Conservation (phyloP, 2,113 vertebrate genomes). For the Anhinga rufa region DNA sequence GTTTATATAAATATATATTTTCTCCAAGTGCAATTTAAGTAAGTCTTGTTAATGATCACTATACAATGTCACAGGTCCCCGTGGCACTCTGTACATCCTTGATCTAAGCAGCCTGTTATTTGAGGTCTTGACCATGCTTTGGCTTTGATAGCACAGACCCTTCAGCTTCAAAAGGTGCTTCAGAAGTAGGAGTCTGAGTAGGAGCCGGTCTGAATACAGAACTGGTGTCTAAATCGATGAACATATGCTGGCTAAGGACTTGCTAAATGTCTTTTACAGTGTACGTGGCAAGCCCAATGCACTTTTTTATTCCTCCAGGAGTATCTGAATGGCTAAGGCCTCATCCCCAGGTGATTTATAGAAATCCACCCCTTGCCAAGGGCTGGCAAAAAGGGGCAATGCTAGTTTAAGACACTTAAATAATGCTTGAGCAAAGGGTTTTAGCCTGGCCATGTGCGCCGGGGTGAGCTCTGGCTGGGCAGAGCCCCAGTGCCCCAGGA, state of each 20-base stretch:
- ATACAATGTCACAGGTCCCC: not conserved
- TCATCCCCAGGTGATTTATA: not conserved
- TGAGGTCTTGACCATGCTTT: not conserved
- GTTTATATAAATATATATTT: not conserved
- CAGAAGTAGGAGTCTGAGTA: not conserved
- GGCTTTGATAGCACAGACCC: slow-evolving; percentile 11
- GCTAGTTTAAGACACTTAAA: not conserved
- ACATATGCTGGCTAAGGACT: not conserved
- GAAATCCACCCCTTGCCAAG: not conserved
- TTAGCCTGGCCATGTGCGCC: accelerated
- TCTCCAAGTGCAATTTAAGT: not conserved
- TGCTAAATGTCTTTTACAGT: not conserved
- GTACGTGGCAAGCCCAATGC: not conserved
- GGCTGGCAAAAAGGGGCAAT: not conserved
- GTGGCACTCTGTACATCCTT: not conserved
- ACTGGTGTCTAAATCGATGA: not conserved
- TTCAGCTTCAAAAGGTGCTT: slow-evolving; percentile 33
- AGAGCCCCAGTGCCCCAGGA: not conserved
- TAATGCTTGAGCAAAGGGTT: not conserved
- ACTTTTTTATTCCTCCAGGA: slow-evolving; percentile 44
- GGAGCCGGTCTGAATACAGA: not conserved
- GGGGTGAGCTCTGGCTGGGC: not conserved
- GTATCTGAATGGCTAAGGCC: not conserved
- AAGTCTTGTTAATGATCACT: not conserved
- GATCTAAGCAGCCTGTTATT: not conserved